Base-by-base conservation (phyloP, 2,113 vertebrate genomes). In the Crotalus viridis region DNA sequence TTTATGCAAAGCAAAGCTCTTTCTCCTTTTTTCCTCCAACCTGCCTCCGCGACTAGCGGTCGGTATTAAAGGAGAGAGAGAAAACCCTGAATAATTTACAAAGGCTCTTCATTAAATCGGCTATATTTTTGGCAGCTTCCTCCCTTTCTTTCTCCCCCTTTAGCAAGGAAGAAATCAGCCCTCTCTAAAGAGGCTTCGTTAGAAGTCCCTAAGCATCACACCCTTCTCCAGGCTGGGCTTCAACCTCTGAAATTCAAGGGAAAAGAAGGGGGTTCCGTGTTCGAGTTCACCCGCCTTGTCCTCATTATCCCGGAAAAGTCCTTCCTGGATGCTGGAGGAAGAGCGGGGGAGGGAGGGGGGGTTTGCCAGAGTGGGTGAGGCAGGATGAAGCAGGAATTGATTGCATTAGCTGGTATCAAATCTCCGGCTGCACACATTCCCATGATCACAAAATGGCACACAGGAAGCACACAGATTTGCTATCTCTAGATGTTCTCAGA, bases 51-150 rank as follows among this genome's bases (percentile, higher is more conserved):
- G 0, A 93, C 91, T 85, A 92, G 91, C 46, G 85, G 92, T 92
- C 93, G 85, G 64, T 46, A 57, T 92, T 59, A 59, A 57, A 87
- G 52, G 52, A 56, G n/a, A 56, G 12, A 52, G 51, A 22, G 28
- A 69, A 51, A 69, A 26, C 90, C 24, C 95, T 95, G 94, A 96
- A 96, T 97, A 96, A 96, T 95, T 96, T 95, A 89, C 88, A 24
- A 89, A 59, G 54, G 55, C 88, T 21, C 21, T 89, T 89, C 55
- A 89, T 89, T 89, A 89, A 89, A 89, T 43, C 10, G 88, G 55
- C 33, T 57, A 26, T 89, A 59, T 89, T 89, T 89, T 46, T 59
- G 88, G 88, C 54, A 59, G 88, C 88, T 95, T 93, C 93, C 94
- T 93, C 92, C 88, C 90, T 55, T 87, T 12, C 9, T 13, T 28